Conservation (phyloP, 2,888 invertebrate genomes). For the Nowickia ferox region DNA sequence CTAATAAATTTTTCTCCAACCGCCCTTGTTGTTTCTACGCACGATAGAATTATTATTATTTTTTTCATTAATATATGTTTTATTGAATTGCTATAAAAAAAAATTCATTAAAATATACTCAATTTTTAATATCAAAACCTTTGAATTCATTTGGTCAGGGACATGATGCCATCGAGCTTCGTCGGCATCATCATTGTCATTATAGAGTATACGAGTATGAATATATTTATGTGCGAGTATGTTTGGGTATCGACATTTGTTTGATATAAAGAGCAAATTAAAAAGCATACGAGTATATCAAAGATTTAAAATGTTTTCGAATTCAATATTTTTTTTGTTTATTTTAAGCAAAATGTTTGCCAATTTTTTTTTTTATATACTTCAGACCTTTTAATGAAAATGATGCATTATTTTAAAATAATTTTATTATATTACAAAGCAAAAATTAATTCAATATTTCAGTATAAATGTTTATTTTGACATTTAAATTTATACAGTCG, state of each 20-base stretch:
- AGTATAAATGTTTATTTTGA: constrained; percentile 6
- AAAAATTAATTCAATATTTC: constrained; percentile 18
- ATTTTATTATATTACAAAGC: neutral
- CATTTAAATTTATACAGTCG: constrained; percentile 47
- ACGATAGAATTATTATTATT: neutral
- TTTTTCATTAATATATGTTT: constrained; percentile 1
- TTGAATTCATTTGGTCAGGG: constrained; percentile 62
- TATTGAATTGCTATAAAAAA: neutral
- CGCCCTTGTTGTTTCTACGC: neutral
- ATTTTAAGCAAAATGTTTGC: constrained; percentile 57
- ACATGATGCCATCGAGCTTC: constrained; percentile 45
- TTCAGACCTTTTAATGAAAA: constrained; percentile 6
- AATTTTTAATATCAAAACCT: constrained; percentile 18
- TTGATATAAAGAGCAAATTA: constrained; percentile 28
- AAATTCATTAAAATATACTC: neutral
- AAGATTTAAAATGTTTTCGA: constrained; percentile 54
- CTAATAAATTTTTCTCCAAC: neutral
- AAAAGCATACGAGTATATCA: constrained; percentile 42
- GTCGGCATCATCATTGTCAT: constrained; percentile 9
- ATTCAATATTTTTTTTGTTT: constrained; percentile 53
- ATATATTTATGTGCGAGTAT: no score
- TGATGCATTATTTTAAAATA: constrained; percentile 39
- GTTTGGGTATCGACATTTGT: constrained; percentile 50
- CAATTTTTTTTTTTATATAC: constrained; percentile 42
- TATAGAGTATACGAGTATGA: neutral